Base-by-base conservation (phyloP, 2,888 invertebrate species). In the Drosophila imparisetae region DNA sequence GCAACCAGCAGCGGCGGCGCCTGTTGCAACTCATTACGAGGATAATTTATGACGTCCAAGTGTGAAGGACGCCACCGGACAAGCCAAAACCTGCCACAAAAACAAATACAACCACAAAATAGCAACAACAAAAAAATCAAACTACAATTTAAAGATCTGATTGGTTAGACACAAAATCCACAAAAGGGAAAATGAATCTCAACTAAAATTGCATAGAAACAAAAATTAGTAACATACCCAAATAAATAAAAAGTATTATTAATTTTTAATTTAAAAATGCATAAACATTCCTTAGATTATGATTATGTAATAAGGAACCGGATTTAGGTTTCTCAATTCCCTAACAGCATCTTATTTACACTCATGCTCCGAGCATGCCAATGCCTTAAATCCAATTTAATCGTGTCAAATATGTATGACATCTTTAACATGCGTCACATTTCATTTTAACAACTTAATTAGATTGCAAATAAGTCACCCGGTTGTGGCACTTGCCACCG, bases 31-130 rank as follows among this genome's bases (percentile, higher is more conserved):
- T 91, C 86, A 91, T 91, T 87, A 91, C 81, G 80, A 60, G 75
- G 64, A 85, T 92, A 91, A 92, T 92, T 91, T 91, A 91, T 92
- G 90, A 88, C 72, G 72, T 68, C 66, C 81, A 83, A 86, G 86
- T 88, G 90, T 75, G 85, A 86, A 88, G 89, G 90, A 90, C 85
- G 89, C 70, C 63, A 74, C 59, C 55, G 85, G 82, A 75, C 77
- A 66, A 67, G 62, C 49, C 32, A 65, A 73, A 73, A 83, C 65
- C 72, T 86, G 89, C 70, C 75, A 62, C 57, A 58, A 50, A 29
- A 59, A 50, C 11, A 27, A 36, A 15, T 49, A 50, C 10, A 27
- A 24, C 3, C 36, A 66, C 40, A 63, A 27, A 50, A 49, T 40
- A 49, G 38, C 45, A 60, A 30, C 59, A 48, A 0, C 52, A 18